Conservation (phyloP, 2,797 vertebrate species). For the Lophius americanus region DNA sequence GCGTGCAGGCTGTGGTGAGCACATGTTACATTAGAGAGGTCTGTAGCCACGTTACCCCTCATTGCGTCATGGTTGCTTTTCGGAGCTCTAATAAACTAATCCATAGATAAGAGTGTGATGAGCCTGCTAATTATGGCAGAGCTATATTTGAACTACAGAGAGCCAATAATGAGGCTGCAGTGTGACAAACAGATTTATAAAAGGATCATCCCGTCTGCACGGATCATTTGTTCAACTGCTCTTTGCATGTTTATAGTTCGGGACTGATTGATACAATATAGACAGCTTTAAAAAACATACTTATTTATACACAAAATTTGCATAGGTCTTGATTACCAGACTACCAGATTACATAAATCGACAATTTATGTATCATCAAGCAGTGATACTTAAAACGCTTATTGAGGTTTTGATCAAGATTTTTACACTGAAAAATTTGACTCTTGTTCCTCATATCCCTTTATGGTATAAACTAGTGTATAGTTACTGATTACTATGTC, state of each 20-base stretch:
- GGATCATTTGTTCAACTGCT: background rate
- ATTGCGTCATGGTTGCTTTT: constrained; percentile 70
- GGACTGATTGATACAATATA: background rate
- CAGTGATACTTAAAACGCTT: too few species aligned
- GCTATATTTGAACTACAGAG: constrained; percentile 38
- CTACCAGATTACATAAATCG: too few species aligned
- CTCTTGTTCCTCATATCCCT: too few species aligned
- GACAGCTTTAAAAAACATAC: too few species aligned
- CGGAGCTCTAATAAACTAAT: constrained; percentile 54
- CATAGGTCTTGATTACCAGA: too few species aligned
- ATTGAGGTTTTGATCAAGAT: too few species aligned
- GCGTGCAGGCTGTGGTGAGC: constrained; percentile 20
- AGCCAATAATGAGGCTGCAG: constrained; percentile 8
- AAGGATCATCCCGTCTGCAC: background rate
- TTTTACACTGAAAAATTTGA: too few species aligned
- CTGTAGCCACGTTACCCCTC: constrained; percentile 44
- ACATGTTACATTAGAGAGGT: constrained; percentile 25
- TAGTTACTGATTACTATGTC: too few species aligned
- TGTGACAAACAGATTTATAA: constrained; percentile 2
- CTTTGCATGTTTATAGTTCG: background rate
- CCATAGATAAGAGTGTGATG: constrained; percentile 62
- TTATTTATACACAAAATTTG: too few species aligned
- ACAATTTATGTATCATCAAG: too few species aligned
- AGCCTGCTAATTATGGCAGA: constrained; percentile 48
- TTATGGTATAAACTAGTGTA: too few species aligned